phyloP scores from a whole-genome alignment of 1,140 invertebrate genomes.

The Grapholita molesta region DNA sequence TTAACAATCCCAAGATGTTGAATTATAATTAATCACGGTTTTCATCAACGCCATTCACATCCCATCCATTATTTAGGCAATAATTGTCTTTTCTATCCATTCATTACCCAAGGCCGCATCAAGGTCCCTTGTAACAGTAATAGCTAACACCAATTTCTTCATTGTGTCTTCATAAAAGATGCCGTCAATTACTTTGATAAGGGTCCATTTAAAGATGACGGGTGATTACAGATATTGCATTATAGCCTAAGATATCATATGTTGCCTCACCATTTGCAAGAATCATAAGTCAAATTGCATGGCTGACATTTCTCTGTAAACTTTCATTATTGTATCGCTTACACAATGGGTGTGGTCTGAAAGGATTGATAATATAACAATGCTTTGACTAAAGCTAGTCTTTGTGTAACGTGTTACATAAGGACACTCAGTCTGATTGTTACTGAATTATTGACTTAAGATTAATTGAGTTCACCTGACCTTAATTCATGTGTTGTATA shows the following conservation, averaged over 20 bases:
- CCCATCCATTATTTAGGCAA: not conserved
- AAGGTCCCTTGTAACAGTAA: not conserved
- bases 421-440: not conserved
- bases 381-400: not conserved
- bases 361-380: constrained; percentile 9
- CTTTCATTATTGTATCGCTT: constrained; percentile 11
- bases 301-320: constrained; percentile 12
- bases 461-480: not conserved
- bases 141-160: not conserved
- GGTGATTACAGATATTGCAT: not conserved
- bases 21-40: not conserved
- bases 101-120: not conserved
- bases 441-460: not conserved
- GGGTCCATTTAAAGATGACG: constrained; percentile 7
- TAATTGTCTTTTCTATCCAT: constrained; percentile 6
- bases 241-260: not conserved
- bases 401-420: not conserved
- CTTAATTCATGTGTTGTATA: no score
- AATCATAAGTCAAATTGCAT: constrained; percentile 11
- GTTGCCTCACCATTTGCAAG: constrained; percentile 4
- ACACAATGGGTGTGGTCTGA: not conserved
- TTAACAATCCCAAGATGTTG: not conserved
- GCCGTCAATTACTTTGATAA: not conserved
- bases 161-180: not conserved
- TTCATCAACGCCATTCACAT: constrained; percentile 7